These are phyloP conservation scores for Chrysopilus asiliformis DNA, from an alignment of 2,888 invertebrate genomes.

Conservation along the genomic window DNA sequence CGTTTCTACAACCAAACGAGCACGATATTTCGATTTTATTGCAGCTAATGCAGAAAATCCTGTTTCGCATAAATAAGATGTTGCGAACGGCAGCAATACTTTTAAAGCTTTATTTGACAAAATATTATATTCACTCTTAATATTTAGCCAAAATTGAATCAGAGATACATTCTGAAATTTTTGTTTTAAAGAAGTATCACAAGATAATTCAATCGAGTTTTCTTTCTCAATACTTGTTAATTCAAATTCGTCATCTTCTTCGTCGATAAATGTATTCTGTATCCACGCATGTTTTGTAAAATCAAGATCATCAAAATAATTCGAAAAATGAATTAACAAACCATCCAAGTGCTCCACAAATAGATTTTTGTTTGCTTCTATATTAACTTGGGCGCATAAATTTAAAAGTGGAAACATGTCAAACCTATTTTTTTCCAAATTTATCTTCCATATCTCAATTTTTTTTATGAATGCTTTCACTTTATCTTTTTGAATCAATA, in stretches of 20 bases:
- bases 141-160: conserved; percentile 13
- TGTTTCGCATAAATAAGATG: conserved; percentile 17
- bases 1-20: conserved; percentile 13
- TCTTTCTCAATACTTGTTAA: conserved; percentile 9
- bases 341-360: neutral
- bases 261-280: conserved; percentile 10
- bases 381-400: conserved; percentile 4
- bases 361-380: conserved; percentile 7
- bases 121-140: conserved; percentile 14
- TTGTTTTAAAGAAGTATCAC: conserved; percentile 16
- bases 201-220: conserved; percentile 15
- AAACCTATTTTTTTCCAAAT: neutral
- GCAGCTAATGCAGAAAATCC: conserved; percentile 17
- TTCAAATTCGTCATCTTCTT: conserved; percentile 10
- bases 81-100: conserved; percentile 17
- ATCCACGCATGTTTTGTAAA: conserved; percentile 10
- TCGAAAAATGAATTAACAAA: conserved; percentile 6
- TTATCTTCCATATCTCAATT: neutral
- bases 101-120: conserved; percentile 14
- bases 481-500: conserved; percentile 10
- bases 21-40: conserved; percentile 17
- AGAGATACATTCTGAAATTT: conserved; percentile 15
- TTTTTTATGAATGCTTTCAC: conserved; percentile 8
- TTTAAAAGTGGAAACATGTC: conserved; percentile 5
- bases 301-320: conserved; percentile 9